These are phyloP conservation scores for Perca fluviatilis DNA, from an alignment of 2,113 vertebrate species.

Conservation along the genomic window DNA sequence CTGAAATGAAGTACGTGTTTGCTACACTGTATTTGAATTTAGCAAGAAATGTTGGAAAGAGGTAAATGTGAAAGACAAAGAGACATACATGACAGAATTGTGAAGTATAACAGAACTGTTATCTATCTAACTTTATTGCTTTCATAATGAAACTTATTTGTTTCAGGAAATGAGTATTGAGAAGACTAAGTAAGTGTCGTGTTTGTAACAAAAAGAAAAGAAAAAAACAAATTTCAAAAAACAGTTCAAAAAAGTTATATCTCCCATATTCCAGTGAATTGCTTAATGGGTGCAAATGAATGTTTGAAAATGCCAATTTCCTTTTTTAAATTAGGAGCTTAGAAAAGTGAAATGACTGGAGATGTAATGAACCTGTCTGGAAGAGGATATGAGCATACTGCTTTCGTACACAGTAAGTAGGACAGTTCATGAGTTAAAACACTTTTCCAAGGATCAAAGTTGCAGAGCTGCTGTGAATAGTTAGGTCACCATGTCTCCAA, in stretches of 20 bases:
- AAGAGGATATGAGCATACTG: not conserved
- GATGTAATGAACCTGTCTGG: not conserved
- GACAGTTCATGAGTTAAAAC: conserved; percentile 41
- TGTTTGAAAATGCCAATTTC: conserved; percentile 8
- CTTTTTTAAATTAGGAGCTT: not conserved
- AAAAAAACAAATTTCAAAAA: not conserved
- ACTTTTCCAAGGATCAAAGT: conserved; percentile 27
- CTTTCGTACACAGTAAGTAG: conserved; percentile 30
- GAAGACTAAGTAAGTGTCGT: not conserved
- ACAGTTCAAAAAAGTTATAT: not conserved
- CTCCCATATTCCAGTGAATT: not conserved
- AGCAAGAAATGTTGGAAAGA: not conserved
- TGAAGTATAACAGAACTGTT: not conserved
- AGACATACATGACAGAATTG: not conserved
- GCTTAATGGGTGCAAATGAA: not conserved
- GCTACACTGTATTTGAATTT: not conserved
- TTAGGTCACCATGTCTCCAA: conserved; percentile 37
- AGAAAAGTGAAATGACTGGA: conserved; percentile 1
- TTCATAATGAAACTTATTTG: too few relatives aligned
- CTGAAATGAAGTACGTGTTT: not conserved
- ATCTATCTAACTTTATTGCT: not conserved
- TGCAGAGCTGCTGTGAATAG: conserved; percentile 24
- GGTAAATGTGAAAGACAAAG: not conserved
- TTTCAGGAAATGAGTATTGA: not conserved
- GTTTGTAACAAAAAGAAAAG: not conserved